These are phyloP conservation scores for Muscicapa striata DNA, from an alignment of 2,797 vertebrate species.

Conservation along the genomic window DNA sequence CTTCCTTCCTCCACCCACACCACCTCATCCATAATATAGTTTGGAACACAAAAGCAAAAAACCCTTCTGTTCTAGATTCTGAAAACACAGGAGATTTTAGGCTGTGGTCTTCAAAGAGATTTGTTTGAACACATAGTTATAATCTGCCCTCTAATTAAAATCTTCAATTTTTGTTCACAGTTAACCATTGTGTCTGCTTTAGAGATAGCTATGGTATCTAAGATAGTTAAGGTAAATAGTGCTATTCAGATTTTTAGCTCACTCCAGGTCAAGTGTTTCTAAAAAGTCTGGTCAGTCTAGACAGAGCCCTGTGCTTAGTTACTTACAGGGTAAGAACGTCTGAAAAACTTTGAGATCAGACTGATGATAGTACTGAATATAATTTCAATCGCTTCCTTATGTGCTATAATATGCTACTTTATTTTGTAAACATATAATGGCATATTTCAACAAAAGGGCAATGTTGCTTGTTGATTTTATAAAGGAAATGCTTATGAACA, in stretches of 20 bases:
- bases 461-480: neutral
- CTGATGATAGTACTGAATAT: neutral
- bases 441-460: neutral
- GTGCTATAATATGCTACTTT: neutral
- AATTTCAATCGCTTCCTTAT: neutral
- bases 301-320: neutral
- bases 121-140: neutral
- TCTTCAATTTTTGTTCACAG: neutral
- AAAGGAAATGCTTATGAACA: neutral
- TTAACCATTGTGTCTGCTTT: neutral
- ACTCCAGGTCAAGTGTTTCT: neutral
- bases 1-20: neutral
- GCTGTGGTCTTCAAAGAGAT: neutral
- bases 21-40: neutral
- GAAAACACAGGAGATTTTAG: neutral
- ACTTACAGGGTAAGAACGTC: neutral
- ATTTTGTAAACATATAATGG: neutral
- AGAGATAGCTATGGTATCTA: neutral
- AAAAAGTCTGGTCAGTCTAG: neutral
- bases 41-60: neutral
- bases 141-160: neutral
- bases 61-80: slow-evolving; percentile 8
- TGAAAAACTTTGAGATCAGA: neutral
- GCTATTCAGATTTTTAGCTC: neutral
- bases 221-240: neutral